Evolutionary conservation across 2,797 vertebrate species (phyloP), one percentile per base, ranked within the genome.

Genomic region (Simalia tracyae): DNA sequence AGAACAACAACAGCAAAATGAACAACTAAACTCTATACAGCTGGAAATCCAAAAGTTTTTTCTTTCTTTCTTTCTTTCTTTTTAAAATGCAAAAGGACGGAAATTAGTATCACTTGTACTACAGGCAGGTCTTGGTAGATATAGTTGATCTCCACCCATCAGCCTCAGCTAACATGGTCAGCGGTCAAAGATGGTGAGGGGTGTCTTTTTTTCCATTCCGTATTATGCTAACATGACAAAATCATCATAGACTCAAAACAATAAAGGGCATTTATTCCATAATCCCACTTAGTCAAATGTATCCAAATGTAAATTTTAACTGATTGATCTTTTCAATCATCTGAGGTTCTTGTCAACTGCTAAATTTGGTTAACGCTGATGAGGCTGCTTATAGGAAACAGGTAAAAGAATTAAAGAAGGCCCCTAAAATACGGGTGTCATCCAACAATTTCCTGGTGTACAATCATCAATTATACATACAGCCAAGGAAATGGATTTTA

Each of bases 21-120:
- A 86, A 93, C 92, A 92, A 0, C 60, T 56, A 76, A 14, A 0
- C 72, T 22, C 88, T 36, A 17, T 76, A 72, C 95, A 96, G 92
- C 91, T 95, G 95, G 92, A 93, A 89, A 76, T 91, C 46, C 10
- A 92, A 92, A 94, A 42, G 3, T 61, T 8, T 90, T 91, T 0
- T 4, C n/a, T 61, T 61, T 8, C 6, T 14, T 92, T 8, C 6
- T 14, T 92, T 57, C 8, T 9, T 12, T 92, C 84, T 22, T 46
- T 59, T 66, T 36, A 9, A 59, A 57, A 36, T 86, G 0, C 56
- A 60, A 94, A 63, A 36, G n/a, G n/a, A 91, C 46, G 89, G 2
- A 94, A 91, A 88, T 90, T 91, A 89, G 68, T 0, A n/a, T 89
- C 7, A 54, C 92, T 95, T 50, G 15, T 86, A 76, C 68, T 89